Percentiles rank a stretch among this genome's conserved stretches.
Conservation (phyloP, 2,888 invertebrate genomes). For the Blomia tropicalis region DNA sequence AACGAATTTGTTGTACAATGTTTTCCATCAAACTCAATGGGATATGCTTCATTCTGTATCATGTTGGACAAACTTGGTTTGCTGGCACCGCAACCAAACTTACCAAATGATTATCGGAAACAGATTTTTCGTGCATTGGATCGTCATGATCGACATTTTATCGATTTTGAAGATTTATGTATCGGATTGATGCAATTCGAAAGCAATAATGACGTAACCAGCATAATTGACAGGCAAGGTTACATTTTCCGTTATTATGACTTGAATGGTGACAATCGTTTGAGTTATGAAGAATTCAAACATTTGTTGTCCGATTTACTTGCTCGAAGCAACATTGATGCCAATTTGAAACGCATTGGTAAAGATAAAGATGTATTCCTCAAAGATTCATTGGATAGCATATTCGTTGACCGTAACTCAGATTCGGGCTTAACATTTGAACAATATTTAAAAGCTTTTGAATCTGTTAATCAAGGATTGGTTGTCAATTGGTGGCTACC, state of each 20-base stretch:
- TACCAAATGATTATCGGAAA: background rate
- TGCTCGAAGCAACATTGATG: background rate
- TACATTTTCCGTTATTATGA: slow-evolving; percentile 9
- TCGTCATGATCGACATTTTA: background rate
- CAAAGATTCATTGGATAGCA: background rate
- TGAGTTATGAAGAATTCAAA: background rate
- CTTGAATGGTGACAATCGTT: background rate
- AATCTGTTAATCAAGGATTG: background rate
- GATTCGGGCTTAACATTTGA: background rate
- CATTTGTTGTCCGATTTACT: background rate
- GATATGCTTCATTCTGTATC: background rate
- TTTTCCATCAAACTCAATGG: background rate
- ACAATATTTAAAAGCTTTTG: slow-evolving; percentile 8
- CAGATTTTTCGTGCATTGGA: background rate
- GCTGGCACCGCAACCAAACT: background rate
- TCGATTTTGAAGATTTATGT: background rate
- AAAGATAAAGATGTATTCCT: background rate
- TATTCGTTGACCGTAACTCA: background rate
- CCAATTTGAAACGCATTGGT: background rate
- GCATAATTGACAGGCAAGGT: background rate
- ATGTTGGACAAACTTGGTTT: background rate
- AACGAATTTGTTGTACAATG: slow-evolving; percentile 7
- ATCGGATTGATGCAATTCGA: background rate
- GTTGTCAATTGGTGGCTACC: background rate
- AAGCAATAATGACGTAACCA: background rate